Base-by-base conservation (phyloP, 2,797 vertebrate species). In the Tenualosa ilisha region DNA sequence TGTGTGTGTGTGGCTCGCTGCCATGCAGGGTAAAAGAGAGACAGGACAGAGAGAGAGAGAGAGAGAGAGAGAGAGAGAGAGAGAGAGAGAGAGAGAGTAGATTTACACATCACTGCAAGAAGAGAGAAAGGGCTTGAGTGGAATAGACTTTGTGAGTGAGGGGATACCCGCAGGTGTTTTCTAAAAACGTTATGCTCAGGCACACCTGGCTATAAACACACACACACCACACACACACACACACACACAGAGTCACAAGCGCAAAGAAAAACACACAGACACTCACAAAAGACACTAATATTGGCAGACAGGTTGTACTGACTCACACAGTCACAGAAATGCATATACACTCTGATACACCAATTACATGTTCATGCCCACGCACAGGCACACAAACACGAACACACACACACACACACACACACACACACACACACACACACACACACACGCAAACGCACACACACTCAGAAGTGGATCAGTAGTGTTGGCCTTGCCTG, bases 41-140 rank as follows among this genome's bases (percentile, higher is more conserved):
- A 91, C 90, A 91, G 91, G 90, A 91, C 89, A 91, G 90, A 89
- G 91, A 89, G 82, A 86, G 51, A 13, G 51, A 53, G 51, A 53
- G 51, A 81, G 87, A 93, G 87, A 92, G 86, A 86, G 88, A 86
- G 89, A 88, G 68, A 84, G 89, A 53, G 51, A 53, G 51, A 53
- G 51, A 53, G 56, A 91, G 90, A 89, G 91, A 89, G 82, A 86
- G 51, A 13, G 51, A 53, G 51, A 53, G 51, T 13, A 59, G 22
- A 59, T 59, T 6, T 59, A n/a, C 56, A 59, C 6, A 6, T 59
- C 20, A 59, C 20, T 22, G 22, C 56, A 20, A 4, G 56, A 59
- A 20, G 56, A 59, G 20, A 6, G 20, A 22, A 22, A 22, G 20
- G 56, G 20, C 22, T 59, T 54, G 51, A 59, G 56, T 59, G 56